Evolutionary conservation across 2,888 invertebrate species (phyloP).

Genomic region (Acrocera orbiculus): DNA sequence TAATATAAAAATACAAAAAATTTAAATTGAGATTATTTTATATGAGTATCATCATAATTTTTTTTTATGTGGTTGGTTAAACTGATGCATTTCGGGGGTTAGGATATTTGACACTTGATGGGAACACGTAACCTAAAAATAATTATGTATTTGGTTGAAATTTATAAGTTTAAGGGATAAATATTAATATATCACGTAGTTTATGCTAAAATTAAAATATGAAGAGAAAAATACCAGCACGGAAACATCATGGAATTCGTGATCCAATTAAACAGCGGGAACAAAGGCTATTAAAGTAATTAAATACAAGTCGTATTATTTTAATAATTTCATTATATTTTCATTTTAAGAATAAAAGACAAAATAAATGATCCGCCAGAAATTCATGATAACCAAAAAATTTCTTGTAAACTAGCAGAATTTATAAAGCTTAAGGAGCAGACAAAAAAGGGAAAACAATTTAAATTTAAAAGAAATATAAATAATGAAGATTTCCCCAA

Average conservation of each 20-base stretch:
- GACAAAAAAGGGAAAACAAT: slow-evolving; percentile 24
- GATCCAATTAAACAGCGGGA: slow-evolving; percentile 57
- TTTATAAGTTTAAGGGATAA: too few relatives aligned
- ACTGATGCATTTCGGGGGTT: too few relatives aligned
- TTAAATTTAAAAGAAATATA: slow-evolving; percentile 18
- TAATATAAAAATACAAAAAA: too few relatives aligned
- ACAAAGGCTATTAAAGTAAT: slow-evolving; percentile 43
- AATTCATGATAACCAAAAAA: slow-evolving; percentile 50
- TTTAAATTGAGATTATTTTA: too few relatives aligned
- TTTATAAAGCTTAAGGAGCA: slow-evolving; percentile 42
- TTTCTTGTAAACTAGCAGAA: slow-evolving; percentile 50
- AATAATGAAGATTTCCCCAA: slow-evolving; percentile 23
- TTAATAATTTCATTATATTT: background rate
- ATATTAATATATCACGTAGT: too few relatives aligned
- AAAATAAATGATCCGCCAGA: slow-evolving; percentile 61
- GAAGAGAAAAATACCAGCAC: slow-evolving; percentile 57
- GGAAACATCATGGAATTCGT: slow-evolving; percentile 60
- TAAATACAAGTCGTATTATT: background rate
- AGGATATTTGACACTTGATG: too few relatives aligned
- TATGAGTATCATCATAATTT: too few relatives aligned
- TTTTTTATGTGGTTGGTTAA: too few relatives aligned
- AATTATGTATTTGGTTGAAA: too few relatives aligned
- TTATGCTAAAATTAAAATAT: too few relatives aligned
- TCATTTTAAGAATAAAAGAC: slow-evolving; percentile 39
- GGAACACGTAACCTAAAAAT: too few relatives aligned